phyloP scores from a whole-genome alignment of 2,888 invertebrate genomes.

The Encarsia formosa region DNA sequence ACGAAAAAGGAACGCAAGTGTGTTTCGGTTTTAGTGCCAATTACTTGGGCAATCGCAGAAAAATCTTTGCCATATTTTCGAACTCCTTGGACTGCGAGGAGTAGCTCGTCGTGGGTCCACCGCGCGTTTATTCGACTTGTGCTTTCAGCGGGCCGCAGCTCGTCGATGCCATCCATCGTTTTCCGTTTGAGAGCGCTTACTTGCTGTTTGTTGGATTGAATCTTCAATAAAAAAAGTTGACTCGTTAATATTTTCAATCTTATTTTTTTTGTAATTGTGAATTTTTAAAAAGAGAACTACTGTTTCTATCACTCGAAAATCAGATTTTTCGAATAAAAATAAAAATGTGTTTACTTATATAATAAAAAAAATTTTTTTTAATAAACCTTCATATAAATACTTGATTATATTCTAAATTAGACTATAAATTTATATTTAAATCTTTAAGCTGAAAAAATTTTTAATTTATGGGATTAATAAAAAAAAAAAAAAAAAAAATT shows the following conservation, averaged over 20 bases:
- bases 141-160: conserved; percentile 61
- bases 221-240: too few relatives aligned
- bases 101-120: conserved; percentile 90
- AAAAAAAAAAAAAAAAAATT: too few relatives aligned
- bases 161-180: conserved; percentile 61
- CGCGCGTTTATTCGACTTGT: conserved; percentile 74
- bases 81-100: conserved; percentile 86
- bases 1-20: conserved; percentile 90
- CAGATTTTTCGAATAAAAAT: too few relatives aligned
- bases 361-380: background rate
- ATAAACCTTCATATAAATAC: background rate
- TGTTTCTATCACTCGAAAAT: too few relatives aligned
- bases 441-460: too few relatives aligned
- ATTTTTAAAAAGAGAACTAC: too few relatives aligned
- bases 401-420: background rate
- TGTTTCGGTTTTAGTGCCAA: conserved; percentile 92
- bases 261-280: too few relatives aligned
- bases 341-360: background rate
- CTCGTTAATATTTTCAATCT: too few relatives aligned
- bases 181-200: conserved; percentile 83
- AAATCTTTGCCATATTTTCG: conserved; percentile 83
- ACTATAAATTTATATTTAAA: too few relatives aligned
- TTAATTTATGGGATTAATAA: too few relatives aligned
- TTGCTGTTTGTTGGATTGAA: conserved; percentile 91
- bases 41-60: conserved; percentile 88